Evolutionary conservation across 2,888 invertebrate species (phyloP).

Genomic region (Brachyopa scutellaris): DNA sequence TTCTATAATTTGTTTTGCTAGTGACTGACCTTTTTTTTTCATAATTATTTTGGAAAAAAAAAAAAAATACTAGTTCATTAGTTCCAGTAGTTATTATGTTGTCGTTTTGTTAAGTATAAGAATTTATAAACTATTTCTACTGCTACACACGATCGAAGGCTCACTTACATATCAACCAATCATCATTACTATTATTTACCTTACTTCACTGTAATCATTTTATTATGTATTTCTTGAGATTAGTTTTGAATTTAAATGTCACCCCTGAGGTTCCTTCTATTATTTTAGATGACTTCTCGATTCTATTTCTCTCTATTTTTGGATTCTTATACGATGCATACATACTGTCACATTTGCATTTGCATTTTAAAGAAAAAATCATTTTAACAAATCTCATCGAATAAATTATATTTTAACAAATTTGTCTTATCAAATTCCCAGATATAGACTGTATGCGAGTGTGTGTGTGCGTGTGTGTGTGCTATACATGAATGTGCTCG

Average conservation of each 20-base stretch:
- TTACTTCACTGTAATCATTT: conserved; percentile 16
- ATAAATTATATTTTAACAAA: neutral
- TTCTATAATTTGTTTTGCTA: no score
- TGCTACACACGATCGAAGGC: conserved; percentile 41
- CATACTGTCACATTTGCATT: conserved; percentile 33
- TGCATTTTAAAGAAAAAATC: conserved; percentile 3
- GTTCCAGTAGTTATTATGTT: conserved; percentile 53
- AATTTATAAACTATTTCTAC: conserved; percentile 36
- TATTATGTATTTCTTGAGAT: conserved; percentile 1
- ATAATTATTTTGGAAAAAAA: neutral
- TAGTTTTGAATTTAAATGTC: conserved; percentile 12
- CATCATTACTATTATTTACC: conserved; percentile 21
- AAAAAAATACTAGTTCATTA: conserved; percentile 36
- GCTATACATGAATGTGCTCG: conserved; percentile 48
- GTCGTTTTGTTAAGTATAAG: conserved; percentile 46
- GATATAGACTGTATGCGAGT: conserved; percentile 34
- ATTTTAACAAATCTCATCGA: neutral
- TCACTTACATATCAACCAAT: conserved; percentile 46
- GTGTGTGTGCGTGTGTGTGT: conserved; percentile 36
- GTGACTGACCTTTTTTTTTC: conserved; percentile 50
- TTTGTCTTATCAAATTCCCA: conserved; percentile 18
- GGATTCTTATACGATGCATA: conserved; percentile 33
- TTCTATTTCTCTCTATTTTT: conserved; percentile 21
- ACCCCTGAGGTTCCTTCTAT: conserved; percentile 24
- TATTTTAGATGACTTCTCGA: conserved; percentile 24